Evolutionary conservation across 2,113 vertebrate genomes (phyloP).

Genomic region (Marmota monax): DNA sequence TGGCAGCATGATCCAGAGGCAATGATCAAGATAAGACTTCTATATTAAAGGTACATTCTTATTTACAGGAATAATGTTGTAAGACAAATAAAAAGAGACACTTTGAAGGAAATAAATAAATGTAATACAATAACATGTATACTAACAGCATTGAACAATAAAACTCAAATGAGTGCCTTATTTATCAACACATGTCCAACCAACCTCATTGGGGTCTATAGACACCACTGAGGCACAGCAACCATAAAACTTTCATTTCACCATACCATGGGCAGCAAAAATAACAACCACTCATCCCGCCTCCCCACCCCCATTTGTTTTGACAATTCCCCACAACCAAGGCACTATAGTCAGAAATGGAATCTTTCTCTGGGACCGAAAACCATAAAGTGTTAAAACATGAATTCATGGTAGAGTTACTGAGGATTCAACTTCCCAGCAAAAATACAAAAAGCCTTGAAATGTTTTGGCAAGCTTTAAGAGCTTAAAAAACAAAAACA

Average conservation of each 20-base stretch:
- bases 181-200: not conserved
- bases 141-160: not conserved
- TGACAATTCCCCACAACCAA: not conserved
- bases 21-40: slow-evolving; percentile 67
- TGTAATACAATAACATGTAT: slow-evolving; percentile 47
- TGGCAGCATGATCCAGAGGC: slow-evolving; percentile 21
- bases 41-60: slow-evolving; percentile 60
- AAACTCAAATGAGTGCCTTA: not conserved
- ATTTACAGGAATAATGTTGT: slow-evolving; percentile 74
- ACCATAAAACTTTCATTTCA: not conserved
- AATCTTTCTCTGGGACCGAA: not conserved
- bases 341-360: not conserved
- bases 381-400: not conserved
- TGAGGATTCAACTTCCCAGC: not conserved
- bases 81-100: slow-evolving; percentile 30
- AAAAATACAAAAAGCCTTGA: not conserved
- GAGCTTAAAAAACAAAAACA: not conserved
- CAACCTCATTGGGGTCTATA: not conserved
- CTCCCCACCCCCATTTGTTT: not conserved
- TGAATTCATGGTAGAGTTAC: not conserved
- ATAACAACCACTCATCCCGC: not conserved
- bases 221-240: not conserved
- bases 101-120: slow-evolving; percentile 84
- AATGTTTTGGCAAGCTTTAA: not conserved
- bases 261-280: not conserved